A percentile compares a stretch with the other conserved stretches of the same genome.
These are phyloP conservation scores for Zosterops japonicus DNA, from an alignment of 2,113 vertebrate genomes.

Conservation along the genomic window DNA sequence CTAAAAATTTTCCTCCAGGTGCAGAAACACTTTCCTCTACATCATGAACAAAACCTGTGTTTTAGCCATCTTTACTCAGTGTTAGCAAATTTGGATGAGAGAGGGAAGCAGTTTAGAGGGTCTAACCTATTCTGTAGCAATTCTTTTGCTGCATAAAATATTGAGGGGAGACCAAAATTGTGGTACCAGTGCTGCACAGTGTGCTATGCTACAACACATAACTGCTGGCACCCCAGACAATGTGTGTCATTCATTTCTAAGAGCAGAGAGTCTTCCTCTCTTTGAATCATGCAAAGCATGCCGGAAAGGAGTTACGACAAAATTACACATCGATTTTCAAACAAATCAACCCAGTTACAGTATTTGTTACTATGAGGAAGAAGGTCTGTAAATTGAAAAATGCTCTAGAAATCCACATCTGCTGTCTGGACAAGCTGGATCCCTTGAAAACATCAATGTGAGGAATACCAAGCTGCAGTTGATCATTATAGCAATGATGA, in stretches of 20 bases:
- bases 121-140: accelerated
- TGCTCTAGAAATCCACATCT: neutral
- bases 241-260: accelerated
- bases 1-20: neutral
- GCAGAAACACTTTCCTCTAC: neutral
- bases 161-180: neutral
- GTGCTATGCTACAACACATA: neutral
- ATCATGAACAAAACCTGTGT: no score
- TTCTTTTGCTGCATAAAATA: neutral
- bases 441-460: neutral
- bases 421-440: neutral
- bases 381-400: neutral
- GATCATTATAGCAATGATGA: neutral
- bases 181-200: neutral
- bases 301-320: neutral
- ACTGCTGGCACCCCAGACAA: neutral
- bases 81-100: neutral
- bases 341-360: neutral
- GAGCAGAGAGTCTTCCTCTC: neutral
- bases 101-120: neutral
- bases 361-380: neutral
- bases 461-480: neutral
- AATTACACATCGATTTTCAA: neutral
- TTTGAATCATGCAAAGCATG: neutral
- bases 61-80: neutral